Conservation (phyloP, 1,140 invertebrate species). For the Drosophila jambulina region DNA sequence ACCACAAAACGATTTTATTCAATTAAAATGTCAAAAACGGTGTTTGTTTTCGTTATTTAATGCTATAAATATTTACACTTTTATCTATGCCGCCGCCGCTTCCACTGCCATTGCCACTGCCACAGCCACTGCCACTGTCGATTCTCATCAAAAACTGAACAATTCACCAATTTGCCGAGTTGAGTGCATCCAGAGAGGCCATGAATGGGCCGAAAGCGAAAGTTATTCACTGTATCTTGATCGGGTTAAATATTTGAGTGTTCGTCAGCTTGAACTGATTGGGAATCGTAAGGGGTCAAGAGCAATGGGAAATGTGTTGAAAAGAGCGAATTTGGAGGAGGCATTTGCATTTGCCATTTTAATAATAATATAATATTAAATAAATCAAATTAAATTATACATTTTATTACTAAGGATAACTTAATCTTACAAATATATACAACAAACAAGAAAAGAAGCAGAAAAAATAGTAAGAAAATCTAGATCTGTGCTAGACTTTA, state of each 20-base stretch:
- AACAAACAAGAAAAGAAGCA: too few species aligned
- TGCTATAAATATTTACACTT: constrained; percentile 79
- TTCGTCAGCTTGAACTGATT: constrained; percentile 5
- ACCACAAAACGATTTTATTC: constrained; percentile 83
- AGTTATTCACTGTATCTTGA: constrained; percentile 12
- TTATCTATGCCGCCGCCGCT: constrained; percentile 37
- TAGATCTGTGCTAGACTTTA: too few species aligned
- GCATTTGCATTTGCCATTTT: background rate
- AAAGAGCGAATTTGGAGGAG: background rate
- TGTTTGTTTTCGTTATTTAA: constrained; percentile 81
- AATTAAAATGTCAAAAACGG: constrained; percentile 82
- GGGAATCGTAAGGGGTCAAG: constrained; percentile 2
- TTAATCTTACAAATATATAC: too few species aligned
- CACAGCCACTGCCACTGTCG: background rate
- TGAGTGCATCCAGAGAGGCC: constrained; percentile 22
- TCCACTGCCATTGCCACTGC: background rate
- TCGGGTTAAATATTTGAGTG: background rate
- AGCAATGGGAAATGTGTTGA: background rate
- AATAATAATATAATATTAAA: too few species aligned
- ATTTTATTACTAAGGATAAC: too few species aligned
- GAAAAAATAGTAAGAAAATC: too few species aligned
- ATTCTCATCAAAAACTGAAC: constrained; percentile 6
- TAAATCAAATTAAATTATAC: background rate
- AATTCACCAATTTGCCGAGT: constrained; percentile 9
- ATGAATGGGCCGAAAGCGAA: constrained; percentile 22